These are phyloP conservation scores for Leptocoma aspasia DNA, from an alignment of 2,113 vertebrate species.

Conservation along the genomic window DNA sequence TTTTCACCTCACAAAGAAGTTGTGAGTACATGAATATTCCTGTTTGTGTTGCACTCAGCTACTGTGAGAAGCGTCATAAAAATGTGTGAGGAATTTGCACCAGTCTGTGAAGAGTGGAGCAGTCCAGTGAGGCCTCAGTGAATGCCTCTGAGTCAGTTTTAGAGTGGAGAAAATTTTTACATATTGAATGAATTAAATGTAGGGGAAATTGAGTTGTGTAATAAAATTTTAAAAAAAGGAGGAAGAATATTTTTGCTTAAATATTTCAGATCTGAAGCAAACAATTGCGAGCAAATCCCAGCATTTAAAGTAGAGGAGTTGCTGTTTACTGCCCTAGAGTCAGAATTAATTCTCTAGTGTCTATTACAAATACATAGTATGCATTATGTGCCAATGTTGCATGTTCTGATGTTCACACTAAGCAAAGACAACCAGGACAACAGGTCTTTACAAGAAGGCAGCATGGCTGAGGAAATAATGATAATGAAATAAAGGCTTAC, in stretches of 20 bases:
- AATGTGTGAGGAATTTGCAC: neutral
- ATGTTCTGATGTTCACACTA: neutral
- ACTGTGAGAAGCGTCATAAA: neutral
- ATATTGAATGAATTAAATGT: neutral
- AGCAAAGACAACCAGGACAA: neutral
- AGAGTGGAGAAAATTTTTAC: neutral
- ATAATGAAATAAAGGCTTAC: neutral
- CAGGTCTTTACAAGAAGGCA: neutral
- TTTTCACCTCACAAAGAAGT: neutral
- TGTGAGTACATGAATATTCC: neutral
- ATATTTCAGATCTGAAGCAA: neutral
- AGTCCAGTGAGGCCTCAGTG: neutral
- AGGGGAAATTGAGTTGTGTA: neutral
- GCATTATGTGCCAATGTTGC: neutral
- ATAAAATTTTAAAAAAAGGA: neutral
- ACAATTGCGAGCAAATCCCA: neutral
- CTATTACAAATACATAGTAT: neutral
- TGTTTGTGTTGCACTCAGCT: neutral
- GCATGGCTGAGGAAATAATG: neutral
- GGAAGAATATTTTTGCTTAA: neutral
- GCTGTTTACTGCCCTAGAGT: neutral
- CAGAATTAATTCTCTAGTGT: neutral
- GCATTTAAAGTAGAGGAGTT: neutral
- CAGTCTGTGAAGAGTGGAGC: neutral
- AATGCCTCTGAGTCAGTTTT: neutral